A percentile compares a stretch with the other conserved stretches of the same genome.
These are phyloP conservation scores for Trichopoda pennipes DNA, from an alignment of 2,888 invertebrate genomes.

Conservation along the genomic window DNA sequence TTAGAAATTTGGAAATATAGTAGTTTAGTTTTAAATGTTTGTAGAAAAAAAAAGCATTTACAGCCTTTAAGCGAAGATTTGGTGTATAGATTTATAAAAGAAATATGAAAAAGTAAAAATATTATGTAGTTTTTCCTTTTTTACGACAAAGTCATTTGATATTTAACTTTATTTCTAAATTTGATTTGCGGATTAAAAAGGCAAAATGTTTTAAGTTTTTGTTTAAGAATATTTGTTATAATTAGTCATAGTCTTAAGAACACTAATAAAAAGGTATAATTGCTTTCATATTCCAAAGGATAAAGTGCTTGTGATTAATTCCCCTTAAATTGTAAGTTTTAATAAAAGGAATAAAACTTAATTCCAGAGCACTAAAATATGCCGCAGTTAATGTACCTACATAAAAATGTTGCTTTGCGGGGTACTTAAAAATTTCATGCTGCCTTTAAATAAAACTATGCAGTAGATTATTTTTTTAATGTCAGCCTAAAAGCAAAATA, in stretches of 20 bases:
- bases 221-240: background rate
- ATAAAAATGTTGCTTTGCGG: background rate
- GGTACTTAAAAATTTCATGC: background rate
- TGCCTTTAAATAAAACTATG: constrained; percentile 10
- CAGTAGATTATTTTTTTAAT: constrained; percentile 33
- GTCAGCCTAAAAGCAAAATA: constrained; percentile 50
- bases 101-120: no score
- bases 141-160: background rate
- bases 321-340: background rate
- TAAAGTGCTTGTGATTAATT: background rate
- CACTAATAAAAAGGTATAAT: no score
- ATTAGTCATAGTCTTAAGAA: background rate
- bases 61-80: background rate
- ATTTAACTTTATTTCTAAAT: background rate
- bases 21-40: no score
- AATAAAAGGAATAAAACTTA: constrained; percentile 2
- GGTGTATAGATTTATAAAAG: background rate
- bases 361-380: constrained; percentile 12
- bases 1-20: no score
- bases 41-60: no score
- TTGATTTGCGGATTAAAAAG: background rate
- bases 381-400: background rate
- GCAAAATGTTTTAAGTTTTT: background rate
- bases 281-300: no score
- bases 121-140: background rate